Evolutionary conservation across 92 coral and sea anemone species (phyloP).

Genomic region (Diadumene lineata): DNA sequence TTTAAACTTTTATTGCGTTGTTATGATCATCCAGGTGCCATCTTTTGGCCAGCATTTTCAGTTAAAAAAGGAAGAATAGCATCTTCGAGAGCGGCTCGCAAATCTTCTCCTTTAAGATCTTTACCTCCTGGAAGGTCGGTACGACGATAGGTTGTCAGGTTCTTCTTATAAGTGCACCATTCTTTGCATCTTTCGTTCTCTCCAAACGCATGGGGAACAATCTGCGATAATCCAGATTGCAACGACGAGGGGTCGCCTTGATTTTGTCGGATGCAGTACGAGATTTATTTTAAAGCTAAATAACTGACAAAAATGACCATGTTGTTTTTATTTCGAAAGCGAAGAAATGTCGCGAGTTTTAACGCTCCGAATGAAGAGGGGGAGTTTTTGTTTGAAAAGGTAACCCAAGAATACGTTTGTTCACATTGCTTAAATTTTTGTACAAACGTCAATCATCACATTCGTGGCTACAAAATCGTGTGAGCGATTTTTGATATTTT

Average conservation of each 20-base stretch:
- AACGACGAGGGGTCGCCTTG: conserved; percentile 30
- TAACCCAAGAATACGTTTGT: no score
- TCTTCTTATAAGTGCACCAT: neutral
- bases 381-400: no score
- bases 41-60: neutral
- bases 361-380: no score
- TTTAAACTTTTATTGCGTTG: neutral
- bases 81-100: neutral
- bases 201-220: conserved; percentile 44
- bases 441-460: no score
- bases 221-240: conserved; percentile 14
- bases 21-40: neutral
- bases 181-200: neutral
- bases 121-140: neutral
- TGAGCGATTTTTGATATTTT: no score
- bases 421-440: no score
- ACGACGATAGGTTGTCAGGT: neutral
- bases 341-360: no score
- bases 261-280: conserved; percentile 49
- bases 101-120: neutral
- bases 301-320: no score
- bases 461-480: no score
- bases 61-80: neutral
- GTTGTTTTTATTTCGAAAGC: no score
- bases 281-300: no score